These are phyloP conservation scores for Lathamus discolor DNA, from an alignment of 2,113 vertebrate species.

Conservation along the genomic window DNA sequence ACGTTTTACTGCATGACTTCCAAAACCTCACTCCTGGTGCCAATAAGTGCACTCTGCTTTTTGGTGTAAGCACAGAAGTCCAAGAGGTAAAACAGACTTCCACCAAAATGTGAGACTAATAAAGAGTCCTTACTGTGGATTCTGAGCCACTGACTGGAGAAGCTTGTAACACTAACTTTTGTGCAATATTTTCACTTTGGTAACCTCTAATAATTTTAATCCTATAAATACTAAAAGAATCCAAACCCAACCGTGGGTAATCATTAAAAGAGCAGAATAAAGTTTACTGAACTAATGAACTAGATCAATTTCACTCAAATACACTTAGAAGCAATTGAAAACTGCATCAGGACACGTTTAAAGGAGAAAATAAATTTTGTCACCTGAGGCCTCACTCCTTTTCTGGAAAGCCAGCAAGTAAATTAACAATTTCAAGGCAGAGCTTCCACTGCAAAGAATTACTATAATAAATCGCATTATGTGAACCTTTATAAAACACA, in stretches of 20 bases:
- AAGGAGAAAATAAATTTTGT: background rate
- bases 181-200: background rate
- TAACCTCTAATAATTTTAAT: background rate
- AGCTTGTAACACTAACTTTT: background rate
- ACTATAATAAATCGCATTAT: background rate
- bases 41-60: background rate
- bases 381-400: background rate
- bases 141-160: background rate
- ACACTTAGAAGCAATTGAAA: background rate
- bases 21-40: background rate
- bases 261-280: background rate
- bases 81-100: background rate
- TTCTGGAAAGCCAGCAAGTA: background rate
- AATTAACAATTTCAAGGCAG: background rate
- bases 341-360: background rate
- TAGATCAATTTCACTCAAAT: background rate
- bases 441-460: background rate
- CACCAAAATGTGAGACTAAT: background rate
- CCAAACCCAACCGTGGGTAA: background rate
- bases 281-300: background rate
- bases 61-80: background rate
- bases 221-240: background rate
- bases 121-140: background rate
- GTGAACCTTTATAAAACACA: background rate
- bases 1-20: background rate